phyloP scores from a whole-genome alignment of 2,888 invertebrate genomes.

The Podotricha telesiphe region DNA sequence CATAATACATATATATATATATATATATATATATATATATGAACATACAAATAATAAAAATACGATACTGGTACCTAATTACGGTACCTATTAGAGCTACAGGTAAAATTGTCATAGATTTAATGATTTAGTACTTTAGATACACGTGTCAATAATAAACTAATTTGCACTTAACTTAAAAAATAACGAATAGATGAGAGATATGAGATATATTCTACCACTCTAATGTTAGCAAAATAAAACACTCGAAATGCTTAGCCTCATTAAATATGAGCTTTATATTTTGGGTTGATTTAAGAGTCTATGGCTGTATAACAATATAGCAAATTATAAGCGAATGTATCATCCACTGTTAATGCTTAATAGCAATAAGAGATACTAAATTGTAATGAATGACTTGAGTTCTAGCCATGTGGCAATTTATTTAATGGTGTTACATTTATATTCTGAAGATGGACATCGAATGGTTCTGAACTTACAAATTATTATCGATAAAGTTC shows the following conservation, averaged over 20 bases:
- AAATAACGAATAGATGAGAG: background rate
- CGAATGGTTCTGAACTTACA: slow-evolving; percentile 27
- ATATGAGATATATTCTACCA: background rate
- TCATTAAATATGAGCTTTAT: background rate
- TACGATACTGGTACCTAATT: too few species aligned
- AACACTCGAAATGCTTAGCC: background rate
- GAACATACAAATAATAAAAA: too few species aligned
- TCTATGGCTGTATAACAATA: slow-evolving; percentile 12
- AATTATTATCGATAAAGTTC: slow-evolving; percentile 38
- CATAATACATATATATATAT: background rate
- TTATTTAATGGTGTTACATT: slow-evolving; percentile 17
- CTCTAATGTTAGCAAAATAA: background rate
- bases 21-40: too few species aligned
- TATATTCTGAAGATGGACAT: slow-evolving; percentile 27
- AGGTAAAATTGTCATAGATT: too few species aligned
- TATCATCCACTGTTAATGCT: too few species aligned
- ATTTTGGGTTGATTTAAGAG: background rate
- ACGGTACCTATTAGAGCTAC: too few species aligned
- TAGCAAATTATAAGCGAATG: slow-evolving; percentile 12
- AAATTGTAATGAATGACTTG: slow-evolving; percentile 23
- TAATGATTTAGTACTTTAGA: too few species aligned
- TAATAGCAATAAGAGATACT: slow-evolving; percentile 25
- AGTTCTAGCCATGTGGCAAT: slow-evolving; percentile 20
- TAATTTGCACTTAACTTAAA: background rate
- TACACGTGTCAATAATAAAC: too few species aligned